These are phyloP conservation scores for Gymnothorax reevesii DNA, from an alignment of 2,797 vertebrate species.

Conservation along the genomic window DNA sequence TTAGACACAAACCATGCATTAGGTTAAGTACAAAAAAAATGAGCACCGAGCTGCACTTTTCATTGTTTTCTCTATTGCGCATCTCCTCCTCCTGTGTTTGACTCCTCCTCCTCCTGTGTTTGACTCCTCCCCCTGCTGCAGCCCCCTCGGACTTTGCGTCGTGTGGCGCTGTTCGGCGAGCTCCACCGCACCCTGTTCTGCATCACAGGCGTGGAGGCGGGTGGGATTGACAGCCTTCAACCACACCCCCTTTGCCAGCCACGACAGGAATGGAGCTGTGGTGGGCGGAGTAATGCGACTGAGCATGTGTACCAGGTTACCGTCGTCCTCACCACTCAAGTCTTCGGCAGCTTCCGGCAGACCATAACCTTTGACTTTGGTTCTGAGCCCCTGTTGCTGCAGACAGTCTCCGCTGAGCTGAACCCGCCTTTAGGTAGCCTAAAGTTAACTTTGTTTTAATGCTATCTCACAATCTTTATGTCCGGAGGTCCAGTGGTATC, in stretches of 20 bases:
- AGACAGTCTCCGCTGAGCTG: constrained; percentile 23
- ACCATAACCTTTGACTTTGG: constrained; percentile 41
- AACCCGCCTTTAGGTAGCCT: constrained; percentile 28
- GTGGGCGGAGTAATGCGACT: background rate
- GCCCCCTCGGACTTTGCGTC: constrained; percentile 35
- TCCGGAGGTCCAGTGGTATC: background rate
- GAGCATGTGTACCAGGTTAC: constrained; percentile 34
- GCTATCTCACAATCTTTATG: background rate
- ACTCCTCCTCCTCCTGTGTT: too few species aligned
- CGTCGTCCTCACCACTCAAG: constrained; percentile 26
- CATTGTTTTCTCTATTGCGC: background rate
- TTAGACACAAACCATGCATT: background rate
- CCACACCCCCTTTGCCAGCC: constrained; percentile 13
- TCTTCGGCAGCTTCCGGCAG: constrained; percentile 41
- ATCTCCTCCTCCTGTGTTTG: too few species aligned
- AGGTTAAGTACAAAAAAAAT: background rate
- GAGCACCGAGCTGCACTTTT: background rate
- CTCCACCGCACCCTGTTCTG: constrained; percentile 34
- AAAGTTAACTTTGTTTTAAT: background rate
- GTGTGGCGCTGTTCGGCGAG: constrained; percentile 33
- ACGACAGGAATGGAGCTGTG: constrained; percentile 31
- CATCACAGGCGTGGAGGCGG: constrained; percentile 32
- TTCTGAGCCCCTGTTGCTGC: constrained; percentile 35
- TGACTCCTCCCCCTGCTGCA: background rate
- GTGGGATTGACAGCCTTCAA: constrained; percentile 14